Conservation (phyloP, 2,113 vertebrate genomes). For the Mugil cephalus region DNA sequence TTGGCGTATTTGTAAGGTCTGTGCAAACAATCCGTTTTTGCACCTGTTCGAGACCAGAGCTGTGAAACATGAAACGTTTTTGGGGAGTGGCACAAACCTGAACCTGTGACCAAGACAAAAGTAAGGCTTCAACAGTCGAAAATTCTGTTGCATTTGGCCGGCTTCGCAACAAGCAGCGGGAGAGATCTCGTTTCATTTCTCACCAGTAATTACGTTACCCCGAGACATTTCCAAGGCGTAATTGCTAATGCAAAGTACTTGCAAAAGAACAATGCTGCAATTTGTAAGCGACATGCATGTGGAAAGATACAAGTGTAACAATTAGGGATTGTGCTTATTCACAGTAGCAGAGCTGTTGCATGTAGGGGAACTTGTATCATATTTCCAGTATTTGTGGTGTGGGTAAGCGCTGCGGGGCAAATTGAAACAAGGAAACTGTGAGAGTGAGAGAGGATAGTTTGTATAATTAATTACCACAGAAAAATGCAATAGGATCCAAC, state of each 20-base stretch:
- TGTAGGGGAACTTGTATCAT: neutral
- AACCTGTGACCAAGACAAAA: conserved; percentile 38
- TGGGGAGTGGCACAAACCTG: conserved; percentile 28
- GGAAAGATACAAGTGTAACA: conserved; percentile 16
- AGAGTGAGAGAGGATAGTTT: neutral
- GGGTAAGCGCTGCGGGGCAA: conserved; percentile 26
- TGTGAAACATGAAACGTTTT: conserved; percentile 26
- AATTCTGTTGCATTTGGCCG: neutral
- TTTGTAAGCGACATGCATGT: conserved; percentile 15
- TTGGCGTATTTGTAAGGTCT: conserved; percentile 17
- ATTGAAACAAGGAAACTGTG: conserved; percentile 11
- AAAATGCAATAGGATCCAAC: neutral
- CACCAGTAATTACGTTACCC: conserved; percentile 31
- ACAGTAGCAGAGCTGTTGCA: conserved; percentile 14
- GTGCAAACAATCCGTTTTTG: conserved; percentile 27
- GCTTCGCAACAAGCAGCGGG: neutral
- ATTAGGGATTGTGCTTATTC: conserved; percentile 22
- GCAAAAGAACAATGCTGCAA: conserved; percentile 33
- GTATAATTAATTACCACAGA: conserved; percentile 17
- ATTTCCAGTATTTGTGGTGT: conserved; percentile 18
- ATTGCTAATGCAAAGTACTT: conserved; percentile 35
- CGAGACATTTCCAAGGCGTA: conserved; percentile 24
- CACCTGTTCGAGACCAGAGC: conserved; percentile 41
- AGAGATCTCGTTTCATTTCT: conserved; percentile 7
- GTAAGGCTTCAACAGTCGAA: neutral